These are phyloP conservation scores for Drosophila silvestris DNA, from an alignment of 2,888 invertebrate genomes.

Conservation along the genomic window DNA sequence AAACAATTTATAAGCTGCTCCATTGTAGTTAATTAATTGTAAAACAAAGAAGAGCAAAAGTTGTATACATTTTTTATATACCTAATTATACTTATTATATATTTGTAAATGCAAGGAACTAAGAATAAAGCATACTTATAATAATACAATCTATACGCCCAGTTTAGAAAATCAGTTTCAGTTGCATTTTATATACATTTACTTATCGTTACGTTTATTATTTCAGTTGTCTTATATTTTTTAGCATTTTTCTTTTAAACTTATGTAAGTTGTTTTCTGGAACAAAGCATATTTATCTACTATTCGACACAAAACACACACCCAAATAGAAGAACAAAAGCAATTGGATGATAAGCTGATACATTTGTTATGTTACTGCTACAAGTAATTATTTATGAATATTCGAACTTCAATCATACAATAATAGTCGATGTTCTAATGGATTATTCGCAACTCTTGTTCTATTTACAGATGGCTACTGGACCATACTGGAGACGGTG, in stretches of 20 bases:
- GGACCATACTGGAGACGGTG: slow-evolving; percentile 84
- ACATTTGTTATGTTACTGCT: slow-evolving; percentile 55
- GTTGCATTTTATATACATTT: not conserved
- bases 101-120: slow-evolving; percentile 64
- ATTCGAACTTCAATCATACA: not conserved
- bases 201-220: not conserved
- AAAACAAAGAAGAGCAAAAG: slow-evolving; percentile 27
- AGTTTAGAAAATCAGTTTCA: not conserved
- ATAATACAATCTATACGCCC: slow-evolving; percentile 31
- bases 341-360: slow-evolving; percentile 44
- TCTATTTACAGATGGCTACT: slow-evolving; percentile 82
- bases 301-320: slow-evolving; percentile 8
- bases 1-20: slow-evolving; percentile 33
- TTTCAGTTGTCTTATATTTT: slow-evolving; percentile 3
- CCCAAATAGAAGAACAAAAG: slow-evolving; percentile 28
- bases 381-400: slow-evolving; percentile 62
- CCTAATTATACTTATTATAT: slow-evolving; percentile 32
- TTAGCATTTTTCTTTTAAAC: slow-evolving; percentile 8
- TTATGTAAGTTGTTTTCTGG: slow-evolving; percentile 1
- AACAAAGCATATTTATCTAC: not conserved
- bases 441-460: slow-evolving; percentile 2
- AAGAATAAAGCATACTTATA: slow-evolving; percentile 69
- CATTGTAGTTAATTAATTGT: slow-evolving; percentile 37
- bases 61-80: slow-evolving; percentile 67
- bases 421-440: slow-evolving; percentile 2